Evolutionary conservation across 2,113 vertebrate species (phyloP).

Genomic region (Rynchops niger): DNA sequence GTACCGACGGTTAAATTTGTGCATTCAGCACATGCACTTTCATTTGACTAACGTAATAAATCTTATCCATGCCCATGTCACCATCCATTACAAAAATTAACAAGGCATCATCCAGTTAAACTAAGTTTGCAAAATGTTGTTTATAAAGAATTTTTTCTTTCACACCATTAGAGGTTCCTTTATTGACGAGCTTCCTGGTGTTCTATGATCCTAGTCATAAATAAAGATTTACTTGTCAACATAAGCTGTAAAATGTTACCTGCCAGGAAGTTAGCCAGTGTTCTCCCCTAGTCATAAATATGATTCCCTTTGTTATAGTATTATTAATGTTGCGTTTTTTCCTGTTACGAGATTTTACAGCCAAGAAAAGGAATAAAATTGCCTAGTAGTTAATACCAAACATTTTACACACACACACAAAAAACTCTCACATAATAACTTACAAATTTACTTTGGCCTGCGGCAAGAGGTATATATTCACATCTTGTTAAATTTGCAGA

Average conservation of each 20-base stretch:
- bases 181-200: neutral
- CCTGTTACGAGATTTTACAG: neutral
- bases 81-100: constrained; percentile 61
- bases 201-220: neutral
- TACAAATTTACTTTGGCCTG: neutral
- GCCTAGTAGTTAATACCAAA: neutral
- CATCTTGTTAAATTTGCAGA: neutral
- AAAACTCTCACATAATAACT: neutral
- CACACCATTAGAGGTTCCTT: neutral
- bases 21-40: constrained; percentile 39
- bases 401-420: neutral
- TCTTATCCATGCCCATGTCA: constrained; percentile 53
- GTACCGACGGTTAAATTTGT: constrained; percentile 33
- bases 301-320: neutral
- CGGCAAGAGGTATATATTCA: neutral
- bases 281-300: constrained; percentile 25
- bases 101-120: constrained; percentile 47
- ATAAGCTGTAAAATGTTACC: constrained; percentile 18
- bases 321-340: constrained; percentile 18
- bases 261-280: constrained; percentile 7
- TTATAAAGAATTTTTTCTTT: neutral
- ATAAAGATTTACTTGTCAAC: constrained; percentile 53
- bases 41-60: constrained; percentile 60
- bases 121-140: neutral
- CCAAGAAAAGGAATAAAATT: constrained; percentile 2